Evolutionary conservation across 2,113 vertebrate species (phyloP), one percentile per base, ranked within the genome.

Genomic region (Ciconia boyciana): DNA sequence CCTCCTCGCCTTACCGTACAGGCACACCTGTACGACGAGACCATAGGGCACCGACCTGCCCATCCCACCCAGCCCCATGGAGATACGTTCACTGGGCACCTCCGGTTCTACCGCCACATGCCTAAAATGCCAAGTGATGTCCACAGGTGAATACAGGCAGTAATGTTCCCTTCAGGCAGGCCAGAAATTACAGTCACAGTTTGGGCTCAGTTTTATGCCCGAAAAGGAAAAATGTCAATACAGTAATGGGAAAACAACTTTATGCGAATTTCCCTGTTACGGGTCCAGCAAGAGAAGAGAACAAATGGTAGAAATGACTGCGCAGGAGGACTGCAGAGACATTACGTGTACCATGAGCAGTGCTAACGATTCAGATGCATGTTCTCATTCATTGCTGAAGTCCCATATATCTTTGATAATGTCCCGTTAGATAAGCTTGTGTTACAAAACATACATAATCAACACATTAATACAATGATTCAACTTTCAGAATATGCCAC

Each of bases 1-100:
- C 19, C 39, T 22, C 24, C 28, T 15, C 1, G 13, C 16, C 48
- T 2, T 22, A 5, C 4, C 19, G 10, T 25, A 55, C 5, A 12
- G 52, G 1, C 54, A 32, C 29, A 10, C 5, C 9, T 17, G 25
- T 16, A 17, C 2, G 0, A 52, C 0, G 6, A 20, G 21, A 11
- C 39, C 39, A 25, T 6, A 16, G 20, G 18, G 34, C 44, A 41
- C 28, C 0, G 3, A 36, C 55, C 31, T 64, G 61, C n/a, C 34
- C 31, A 5, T 19, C 69, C 51, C 36, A 26, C n/a, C 44, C 57
- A 76, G 49, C 11, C 28, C 74, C 51, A 10, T 4, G 34, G 36
- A 36, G 16, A 5, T 8, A 26, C 7, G 2, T 11, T 52, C 69
- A 32, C 32, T 0, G 1, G 41, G 17, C 71, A 89, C 57, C 52